Conservation (phyloP, 1,140 invertebrate species). For the Tigriopus japonicus region DNA sequence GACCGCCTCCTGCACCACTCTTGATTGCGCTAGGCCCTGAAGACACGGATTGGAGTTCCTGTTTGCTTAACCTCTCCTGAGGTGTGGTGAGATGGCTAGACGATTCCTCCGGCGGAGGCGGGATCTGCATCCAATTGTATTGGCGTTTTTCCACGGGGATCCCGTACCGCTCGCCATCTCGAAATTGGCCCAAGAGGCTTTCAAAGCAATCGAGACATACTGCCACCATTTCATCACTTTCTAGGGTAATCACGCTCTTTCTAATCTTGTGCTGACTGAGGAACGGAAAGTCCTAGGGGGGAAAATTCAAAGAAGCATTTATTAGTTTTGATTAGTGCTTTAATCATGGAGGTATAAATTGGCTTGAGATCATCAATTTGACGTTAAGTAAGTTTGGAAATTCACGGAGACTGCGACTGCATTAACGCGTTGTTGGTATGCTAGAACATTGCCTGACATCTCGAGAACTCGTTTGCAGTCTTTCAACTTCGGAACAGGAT, state of each 20-base stretch:
- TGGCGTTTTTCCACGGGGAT: constrained; percentile 54
- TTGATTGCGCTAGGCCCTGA: too few species aligned
- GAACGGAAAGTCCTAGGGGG: constrained; percentile 32
- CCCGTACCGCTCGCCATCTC: constrained; percentile 35
- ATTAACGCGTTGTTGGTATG: too few species aligned
- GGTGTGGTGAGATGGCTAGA: background rate
- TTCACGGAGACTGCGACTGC: too few species aligned
- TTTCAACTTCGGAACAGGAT: too few species aligned
- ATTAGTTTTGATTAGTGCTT: too few species aligned
- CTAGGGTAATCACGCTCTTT: constrained; percentile 56
- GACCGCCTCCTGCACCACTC: too few species aligned
- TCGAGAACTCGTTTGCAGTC: too few species aligned
- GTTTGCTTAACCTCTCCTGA: constrained; percentile 12
- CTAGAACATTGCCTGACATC: too few species aligned
- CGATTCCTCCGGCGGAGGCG: constrained; percentile 50
- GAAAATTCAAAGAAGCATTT: too few species aligned
- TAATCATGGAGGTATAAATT: too few species aligned
- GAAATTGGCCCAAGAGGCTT: constrained; percentile 43
- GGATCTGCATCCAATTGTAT: constrained; percentile 79
- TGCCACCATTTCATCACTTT: constrained; percentile 73
- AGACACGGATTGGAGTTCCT: background rate
- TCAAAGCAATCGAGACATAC: constrained; percentile 83
- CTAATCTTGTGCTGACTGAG: constrained; percentile 48
- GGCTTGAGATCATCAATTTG: too few species aligned
- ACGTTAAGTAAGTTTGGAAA: too few species aligned